Conservation (phyloP, 2,113 vertebrate genomes). For the cat (Felis catus) region DNA sequence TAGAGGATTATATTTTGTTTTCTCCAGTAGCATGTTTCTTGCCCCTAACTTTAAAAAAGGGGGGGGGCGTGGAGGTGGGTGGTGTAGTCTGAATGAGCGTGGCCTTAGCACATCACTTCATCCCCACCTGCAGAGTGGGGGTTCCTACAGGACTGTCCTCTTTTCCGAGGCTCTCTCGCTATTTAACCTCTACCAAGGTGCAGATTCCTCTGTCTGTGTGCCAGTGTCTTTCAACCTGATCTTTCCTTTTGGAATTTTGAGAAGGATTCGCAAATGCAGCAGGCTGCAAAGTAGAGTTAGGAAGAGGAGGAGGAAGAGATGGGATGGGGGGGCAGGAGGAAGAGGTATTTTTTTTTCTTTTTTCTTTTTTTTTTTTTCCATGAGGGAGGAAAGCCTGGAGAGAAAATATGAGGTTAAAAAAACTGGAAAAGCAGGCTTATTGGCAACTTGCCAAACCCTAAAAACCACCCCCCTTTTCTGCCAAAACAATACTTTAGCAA, state of each 20-base stretch:
- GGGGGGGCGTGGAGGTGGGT: no score
- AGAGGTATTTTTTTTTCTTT: not conserved
- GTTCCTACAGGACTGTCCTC: slow-evolving; percentile 14
- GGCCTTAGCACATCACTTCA: not conserved
- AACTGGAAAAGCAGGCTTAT: slow-evolving; percentile 79
- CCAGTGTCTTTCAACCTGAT: slow-evolving; percentile 17
- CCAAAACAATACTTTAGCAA: slow-evolving; percentile 84
- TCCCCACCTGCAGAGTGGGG: not conserved
- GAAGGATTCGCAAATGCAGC: slow-evolving; percentile 11
- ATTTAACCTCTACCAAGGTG: not conserved
- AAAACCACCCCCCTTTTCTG: slow-evolving; percentile 79
- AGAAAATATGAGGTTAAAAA: slow-evolving; percentile 71
- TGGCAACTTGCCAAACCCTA: slow-evolving; percentile 85
- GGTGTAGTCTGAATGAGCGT: not conserved
- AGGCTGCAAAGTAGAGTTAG: slow-evolving; percentile 40
- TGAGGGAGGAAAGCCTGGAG: slow-evolving; percentile 52
- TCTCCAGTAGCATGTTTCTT: not conserved
- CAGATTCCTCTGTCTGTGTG: not conserved
- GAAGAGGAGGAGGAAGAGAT: slow-evolving; percentile 14
- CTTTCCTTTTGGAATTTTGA: slow-evolving; percentile 49
- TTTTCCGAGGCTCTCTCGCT: not conserved
- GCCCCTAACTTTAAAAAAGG: not conserved
- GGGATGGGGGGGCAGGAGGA: not conserved
- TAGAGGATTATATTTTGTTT: slow-evolving; percentile 18
- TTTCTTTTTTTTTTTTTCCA: not conserved